Evolutionary conservation across 2,797 vertebrate species (phyloP).

Genomic region (Thunnus albacares): DNA sequence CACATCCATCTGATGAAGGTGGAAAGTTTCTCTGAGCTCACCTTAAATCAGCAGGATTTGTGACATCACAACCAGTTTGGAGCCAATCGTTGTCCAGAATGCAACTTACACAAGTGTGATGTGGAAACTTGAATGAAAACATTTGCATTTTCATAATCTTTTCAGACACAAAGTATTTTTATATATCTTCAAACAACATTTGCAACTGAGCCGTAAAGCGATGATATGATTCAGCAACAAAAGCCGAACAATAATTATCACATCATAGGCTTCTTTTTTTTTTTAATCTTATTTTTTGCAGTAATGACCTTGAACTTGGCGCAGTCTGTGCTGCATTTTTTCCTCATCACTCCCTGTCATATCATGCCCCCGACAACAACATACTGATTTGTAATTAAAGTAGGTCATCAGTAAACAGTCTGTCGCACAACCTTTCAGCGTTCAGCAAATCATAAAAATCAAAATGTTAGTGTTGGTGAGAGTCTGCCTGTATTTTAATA

Average conservation of each 20-base stretch:
- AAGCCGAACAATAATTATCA: too few species aligned
- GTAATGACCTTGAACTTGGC: background rate
- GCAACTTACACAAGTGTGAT: background rate
- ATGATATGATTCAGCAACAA: too few species aligned
- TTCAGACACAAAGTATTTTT: too few species aligned
- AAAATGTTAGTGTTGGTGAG: background rate
- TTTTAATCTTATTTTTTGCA: background rate
- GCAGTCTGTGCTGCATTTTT: background rate
- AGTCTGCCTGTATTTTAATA: background rate
- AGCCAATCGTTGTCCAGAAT: background rate
- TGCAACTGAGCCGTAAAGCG: too few species aligned
- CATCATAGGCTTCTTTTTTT: too few species aligned
- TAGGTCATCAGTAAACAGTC: background rate
- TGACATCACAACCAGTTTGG: too few species aligned
- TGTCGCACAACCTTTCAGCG: background rate
- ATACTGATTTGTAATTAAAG: background rate
- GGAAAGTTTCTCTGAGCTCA: too few species aligned
- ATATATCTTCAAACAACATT: too few species aligned
- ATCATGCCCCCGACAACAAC: background rate
- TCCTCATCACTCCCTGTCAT: background rate
- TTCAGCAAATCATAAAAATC: background rate
- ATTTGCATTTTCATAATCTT: too few species aligned
- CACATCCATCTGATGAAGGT: too few species aligned
- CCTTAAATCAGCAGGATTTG: background rate
- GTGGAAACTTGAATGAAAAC: too few species aligned